Evolutionary conservation across 2,888 invertebrate species (phyloP), one percentile per base, ranked within the genome.

Genomic region (Ferrisia virgata): DNA sequence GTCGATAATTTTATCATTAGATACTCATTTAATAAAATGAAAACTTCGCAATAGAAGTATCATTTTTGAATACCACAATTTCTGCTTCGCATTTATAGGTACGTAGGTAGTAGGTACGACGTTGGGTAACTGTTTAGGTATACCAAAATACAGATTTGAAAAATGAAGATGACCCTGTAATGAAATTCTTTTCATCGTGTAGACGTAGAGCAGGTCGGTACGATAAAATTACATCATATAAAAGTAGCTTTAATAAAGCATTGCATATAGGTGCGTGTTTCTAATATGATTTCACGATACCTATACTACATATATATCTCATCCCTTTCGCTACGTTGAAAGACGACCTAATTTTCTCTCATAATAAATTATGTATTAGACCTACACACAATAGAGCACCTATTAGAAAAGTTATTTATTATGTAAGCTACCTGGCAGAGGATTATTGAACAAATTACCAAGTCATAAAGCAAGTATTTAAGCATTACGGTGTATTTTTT

Each of bases 401-500:
- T 64, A 64, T 64, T 64, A 64, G 64, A 64, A 64, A 64, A 64
- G 28, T 64, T 64, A 64, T 64, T 64, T 64, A 64, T 64, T 28
- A 64, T 64, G 64, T 64, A 64, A 64, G 64, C 28, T 28, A 64
- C 64, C 64, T 64, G 28, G 28, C 28, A 64, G 28, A 25, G 64
- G 64, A 64, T 64, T 64, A 64, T 64, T 64, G 64, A 64, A 64
- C 64, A 64, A 64, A 64, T 64, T 64, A 64, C 64, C 64, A 31
- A 64, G 31, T 64, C 64, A 31, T 64, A 64, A 31, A 64, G 64
- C 25, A 64, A 64, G 6, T 47, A 18, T 36, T 47, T 47, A 47
- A 47, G 47, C n/a, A 47, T 47, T 18, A 47, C 43, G 43, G n/a
- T n/a, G n/a, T n/a, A n/a, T 18, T 18, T 9, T 18, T 47, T 47